Evolutionary conservation across 2,113 vertebrate species (phyloP).

Genomic region (Formicarius rufipectus): DNA sequence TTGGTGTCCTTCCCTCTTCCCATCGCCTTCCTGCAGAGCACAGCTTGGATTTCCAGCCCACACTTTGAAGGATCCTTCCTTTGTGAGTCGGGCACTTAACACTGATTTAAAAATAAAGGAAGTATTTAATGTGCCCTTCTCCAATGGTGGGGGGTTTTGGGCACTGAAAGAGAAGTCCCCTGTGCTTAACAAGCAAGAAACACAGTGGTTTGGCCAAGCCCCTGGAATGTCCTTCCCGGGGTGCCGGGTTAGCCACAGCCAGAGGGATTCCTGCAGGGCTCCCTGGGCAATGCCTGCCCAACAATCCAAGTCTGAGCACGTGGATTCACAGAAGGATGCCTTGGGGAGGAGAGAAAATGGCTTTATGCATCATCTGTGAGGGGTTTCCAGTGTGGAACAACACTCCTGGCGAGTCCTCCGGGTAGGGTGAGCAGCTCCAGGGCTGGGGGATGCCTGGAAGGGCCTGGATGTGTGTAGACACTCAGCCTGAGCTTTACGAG

Average conservation of each 20-base stretch:
- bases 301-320: neutral
- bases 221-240: neutral
- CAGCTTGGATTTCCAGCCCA: neutral
- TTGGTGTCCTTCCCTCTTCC: neutral
- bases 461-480: fast-evolving
- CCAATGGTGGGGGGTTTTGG: neutral
- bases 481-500: neutral
- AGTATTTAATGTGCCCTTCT: neutral
- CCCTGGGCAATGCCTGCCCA: neutral
- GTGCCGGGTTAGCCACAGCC: neutral
- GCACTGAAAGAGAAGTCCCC: neutral
- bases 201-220: slow-evolving; percentile 2
- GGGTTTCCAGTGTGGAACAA: fast-evolving
- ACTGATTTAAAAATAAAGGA: slow-evolving; percentile 21
- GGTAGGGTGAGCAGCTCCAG: fast-evolving
- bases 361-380: fast-evolving
- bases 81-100: slow-evolving; percentile 2
- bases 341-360: neutral
- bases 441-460: neutral
- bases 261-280: neutral
- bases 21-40: neutral
- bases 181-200: neutral
- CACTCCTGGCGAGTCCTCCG: fast-evolving
- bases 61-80: neutral
- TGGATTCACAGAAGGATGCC: fast-evolving